Evolutionary conservation across 2,888 invertebrate genomes (phyloP).

Genomic region (Bombylius discolor): DNA sequence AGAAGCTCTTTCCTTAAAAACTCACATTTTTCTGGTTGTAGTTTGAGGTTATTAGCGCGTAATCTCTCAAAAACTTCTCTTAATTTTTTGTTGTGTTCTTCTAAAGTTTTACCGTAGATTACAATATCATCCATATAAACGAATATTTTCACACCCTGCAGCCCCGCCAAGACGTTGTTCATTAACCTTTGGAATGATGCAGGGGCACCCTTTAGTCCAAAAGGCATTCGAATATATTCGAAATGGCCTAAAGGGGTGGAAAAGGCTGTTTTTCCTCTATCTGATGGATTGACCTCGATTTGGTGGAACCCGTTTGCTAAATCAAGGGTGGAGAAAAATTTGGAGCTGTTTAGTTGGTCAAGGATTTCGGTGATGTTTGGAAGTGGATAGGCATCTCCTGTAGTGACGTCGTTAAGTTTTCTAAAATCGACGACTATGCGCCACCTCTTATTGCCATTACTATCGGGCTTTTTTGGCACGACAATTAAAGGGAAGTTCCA

Average conservation of each 20-base stretch:
- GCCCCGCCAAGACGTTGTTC: neutral
- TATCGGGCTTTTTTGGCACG: neutral
- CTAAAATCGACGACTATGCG: neutral
- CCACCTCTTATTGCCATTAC: neutral
- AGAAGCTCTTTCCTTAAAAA: slow-evolving; percentile 15
- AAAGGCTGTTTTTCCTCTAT: neutral
- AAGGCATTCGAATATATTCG: neutral
- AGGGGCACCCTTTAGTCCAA: neutral
- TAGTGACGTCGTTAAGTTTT: neutral
- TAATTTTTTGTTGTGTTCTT: neutral
- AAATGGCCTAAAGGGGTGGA: neutral
- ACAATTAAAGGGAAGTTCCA: neutral
- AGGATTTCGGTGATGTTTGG: neutral
- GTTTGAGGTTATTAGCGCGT: slow-evolving; percentile 15
- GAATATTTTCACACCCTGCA: neutral
- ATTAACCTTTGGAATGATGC: neutral
- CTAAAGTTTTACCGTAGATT: neutral
- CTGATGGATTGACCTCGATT: neutral
- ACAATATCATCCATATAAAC: neutral
- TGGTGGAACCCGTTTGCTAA: neutral
- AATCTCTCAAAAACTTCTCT: neutral
- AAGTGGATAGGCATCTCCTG: neutral
- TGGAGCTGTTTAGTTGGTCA: neutral
- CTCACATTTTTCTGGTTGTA: slow-evolving; percentile 18
- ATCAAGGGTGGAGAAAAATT: neutral